Conservation (phyloP, 2,113 vertebrate species). For the Zosterops japonicus region DNA sequence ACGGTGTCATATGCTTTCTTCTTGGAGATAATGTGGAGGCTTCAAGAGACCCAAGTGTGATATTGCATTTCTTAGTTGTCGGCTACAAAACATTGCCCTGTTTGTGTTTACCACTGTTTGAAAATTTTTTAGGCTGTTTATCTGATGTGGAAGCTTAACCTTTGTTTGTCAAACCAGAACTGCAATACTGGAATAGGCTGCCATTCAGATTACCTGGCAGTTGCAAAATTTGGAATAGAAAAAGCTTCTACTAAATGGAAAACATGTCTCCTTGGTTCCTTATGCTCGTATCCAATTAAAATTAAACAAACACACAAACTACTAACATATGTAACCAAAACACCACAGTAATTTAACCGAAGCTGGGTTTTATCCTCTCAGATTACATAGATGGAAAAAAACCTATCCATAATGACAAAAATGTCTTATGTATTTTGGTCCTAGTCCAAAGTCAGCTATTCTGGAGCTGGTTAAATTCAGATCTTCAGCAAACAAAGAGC, state of each 20-base stretch:
- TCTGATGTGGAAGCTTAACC: not conserved
- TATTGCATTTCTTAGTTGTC: not conserved
- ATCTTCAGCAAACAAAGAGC: not conserved
- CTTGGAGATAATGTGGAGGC: not conserved
- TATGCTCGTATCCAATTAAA: not conserved
- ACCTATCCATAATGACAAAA: not conserved
- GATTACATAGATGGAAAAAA: not conserved
- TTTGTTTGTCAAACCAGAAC: not conserved
- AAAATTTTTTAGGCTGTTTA: not conserved
- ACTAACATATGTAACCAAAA: not conserved
- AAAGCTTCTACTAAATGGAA: not conserved
- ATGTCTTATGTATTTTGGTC: not conserved
- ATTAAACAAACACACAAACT: slow-evolving; percentile 2
- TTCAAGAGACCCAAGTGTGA: not conserved
- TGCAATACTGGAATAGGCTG: not conserved
- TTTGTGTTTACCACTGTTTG: not conserved
- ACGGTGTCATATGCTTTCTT: not conserved
- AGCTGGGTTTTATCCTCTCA: not conserved
- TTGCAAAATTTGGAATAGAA: not conserved
- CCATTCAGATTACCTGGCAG: not conserved
- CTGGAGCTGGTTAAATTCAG: not conserved
- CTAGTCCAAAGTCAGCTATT: not conserved
- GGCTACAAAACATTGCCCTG: not conserved
- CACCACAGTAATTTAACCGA: not conserved
- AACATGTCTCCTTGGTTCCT: not conserved